Conservation (phyloP, 1,140 invertebrate species). For the Archivesica marissinica region DNA sequence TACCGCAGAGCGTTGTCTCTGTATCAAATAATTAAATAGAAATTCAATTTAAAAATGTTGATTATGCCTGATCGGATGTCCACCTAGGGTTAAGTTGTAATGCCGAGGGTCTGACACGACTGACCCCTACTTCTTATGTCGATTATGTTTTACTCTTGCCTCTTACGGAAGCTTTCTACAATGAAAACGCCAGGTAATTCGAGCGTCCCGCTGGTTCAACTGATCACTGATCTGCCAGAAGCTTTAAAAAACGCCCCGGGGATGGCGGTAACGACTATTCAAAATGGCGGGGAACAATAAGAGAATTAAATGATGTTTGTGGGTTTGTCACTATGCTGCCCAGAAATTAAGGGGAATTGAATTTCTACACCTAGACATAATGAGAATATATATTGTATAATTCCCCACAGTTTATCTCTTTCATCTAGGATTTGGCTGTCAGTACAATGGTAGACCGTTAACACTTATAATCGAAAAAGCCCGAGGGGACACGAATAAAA, state of each 20-base stretch:
- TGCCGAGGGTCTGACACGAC: not conserved
- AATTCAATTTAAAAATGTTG: not conserved
- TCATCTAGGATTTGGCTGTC: constrained; percentile 32
- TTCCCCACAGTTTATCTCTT: constrained; percentile 37
- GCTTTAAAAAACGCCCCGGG: constrained; percentile 21
- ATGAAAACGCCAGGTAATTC: constrained; percentile 40
- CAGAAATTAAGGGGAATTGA: constrained; percentile 47
- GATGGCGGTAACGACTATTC: not conserved
- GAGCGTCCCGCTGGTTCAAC: constrained; percentile 20
- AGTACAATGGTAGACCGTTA: constrained; percentile 33
- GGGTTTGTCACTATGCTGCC: constrained; percentile 20
- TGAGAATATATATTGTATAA: constrained; percentile 39
- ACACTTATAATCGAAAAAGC: constrained; percentile 45
- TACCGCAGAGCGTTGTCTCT: too few species aligned
- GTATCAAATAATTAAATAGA: not conserved
- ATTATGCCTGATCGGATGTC: not conserved
- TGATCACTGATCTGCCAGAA: constrained; percentile 7
- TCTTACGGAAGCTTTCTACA: not conserved
- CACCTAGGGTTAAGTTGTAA: not conserved
- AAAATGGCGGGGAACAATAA: constrained; percentile 39
- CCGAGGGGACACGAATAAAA: constrained; percentile 39
- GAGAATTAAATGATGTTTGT: constrained; percentile 33
- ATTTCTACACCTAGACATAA: constrained; percentile 58
- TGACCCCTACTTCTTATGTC: constrained; percentile 6
- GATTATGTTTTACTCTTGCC: not conserved